These are phyloP conservation scores for Dusona sp. DNA, from an alignment of 2,888 invertebrate species.

Conservation along the genomic window DNA sequence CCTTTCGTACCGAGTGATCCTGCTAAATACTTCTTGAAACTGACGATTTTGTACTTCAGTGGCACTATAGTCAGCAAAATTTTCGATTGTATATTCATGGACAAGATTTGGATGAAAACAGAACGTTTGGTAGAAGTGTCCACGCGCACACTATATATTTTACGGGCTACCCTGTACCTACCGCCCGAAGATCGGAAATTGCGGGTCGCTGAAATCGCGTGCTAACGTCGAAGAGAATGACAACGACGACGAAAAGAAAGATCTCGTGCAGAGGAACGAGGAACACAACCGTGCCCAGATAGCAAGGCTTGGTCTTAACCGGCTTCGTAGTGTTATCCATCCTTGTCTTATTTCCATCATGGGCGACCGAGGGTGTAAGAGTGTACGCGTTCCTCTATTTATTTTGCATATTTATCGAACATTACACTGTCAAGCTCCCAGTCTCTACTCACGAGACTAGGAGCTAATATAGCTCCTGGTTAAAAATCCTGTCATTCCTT, in stretches of 20 bases:
- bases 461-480: conserved; percentile 55
- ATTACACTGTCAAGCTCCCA: conserved; percentile 64
- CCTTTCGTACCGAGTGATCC: background rate
- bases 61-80: background rate
- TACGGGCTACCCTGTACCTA: conserved; percentile 66
- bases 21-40: background rate
- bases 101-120: background rate
- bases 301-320: conserved; percentile 2
- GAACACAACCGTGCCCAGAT: conserved; percentile 21
- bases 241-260: conserved; percentile 36
- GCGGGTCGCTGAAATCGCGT: conserved; percentile 78
- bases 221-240: conserved; percentile 70
- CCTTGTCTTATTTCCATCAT: conserved; percentile 54
- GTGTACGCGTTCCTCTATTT: conserved; percentile 81
- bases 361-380: conserved; percentile 74
- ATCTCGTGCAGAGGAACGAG: conserved; percentile 49
- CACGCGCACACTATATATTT: conserved; percentile 1
- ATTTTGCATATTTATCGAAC: conserved; percentile 80
- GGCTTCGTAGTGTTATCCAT: conserved; percentile 19
- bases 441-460: conserved; percentile 12
- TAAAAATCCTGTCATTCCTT: conserved; percentile 66
- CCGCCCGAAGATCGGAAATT: conserved; percentile 78
- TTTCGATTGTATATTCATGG: background rate
- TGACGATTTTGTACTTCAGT: background rate
- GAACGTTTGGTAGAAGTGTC: background rate